Evolutionary conservation across 2,113 vertebrate species (phyloP).

Genomic region (Peromyscus maniculatus): DNA sequence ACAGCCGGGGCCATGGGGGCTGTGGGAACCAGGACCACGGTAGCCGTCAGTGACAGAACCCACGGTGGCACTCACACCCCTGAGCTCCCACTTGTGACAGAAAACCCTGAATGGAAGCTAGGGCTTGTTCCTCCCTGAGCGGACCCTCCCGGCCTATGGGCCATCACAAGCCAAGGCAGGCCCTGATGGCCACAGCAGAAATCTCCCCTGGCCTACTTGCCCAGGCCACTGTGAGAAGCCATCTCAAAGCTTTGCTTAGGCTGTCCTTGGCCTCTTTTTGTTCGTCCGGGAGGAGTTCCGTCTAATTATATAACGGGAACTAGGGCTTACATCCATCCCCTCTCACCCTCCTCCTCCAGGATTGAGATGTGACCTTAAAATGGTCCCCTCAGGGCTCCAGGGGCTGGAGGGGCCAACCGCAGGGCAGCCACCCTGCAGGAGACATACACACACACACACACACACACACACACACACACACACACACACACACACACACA

Average conservation of each 20-base stretch:
- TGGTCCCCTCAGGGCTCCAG: background rate
- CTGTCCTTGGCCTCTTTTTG: constrained; percentile 82
- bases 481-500: too few relatives aligned
- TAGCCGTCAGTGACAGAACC: background rate
- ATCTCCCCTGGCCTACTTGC: background rate
- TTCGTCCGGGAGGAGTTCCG: constrained; percentile 56
- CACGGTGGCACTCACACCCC: background rate
- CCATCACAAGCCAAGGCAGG: background rate
- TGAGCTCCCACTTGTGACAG: background rate
- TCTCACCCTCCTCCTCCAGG: background rate
- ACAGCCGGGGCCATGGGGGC: background rate
- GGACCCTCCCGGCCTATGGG: fast-evolving
- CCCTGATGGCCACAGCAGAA: background rate
- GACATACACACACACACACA: too few relatives aligned
- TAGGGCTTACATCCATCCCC: constrained; percentile 48
- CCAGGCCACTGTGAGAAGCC: constrained; percentile 19
- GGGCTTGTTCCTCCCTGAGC: background rate
- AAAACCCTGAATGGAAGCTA: background rate
- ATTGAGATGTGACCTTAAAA: constrained; percentile 61
- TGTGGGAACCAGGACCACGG: background rate
- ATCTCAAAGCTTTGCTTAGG: constrained; percentile 63
- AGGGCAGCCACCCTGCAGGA: background rate
- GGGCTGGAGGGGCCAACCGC: fast-evolving
- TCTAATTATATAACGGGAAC: constrained; percentile 79
- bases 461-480: too few relatives aligned